Conservation (phyloP, 2,797 vertebrate genomes). For the Chelonia mydas region DNA sequence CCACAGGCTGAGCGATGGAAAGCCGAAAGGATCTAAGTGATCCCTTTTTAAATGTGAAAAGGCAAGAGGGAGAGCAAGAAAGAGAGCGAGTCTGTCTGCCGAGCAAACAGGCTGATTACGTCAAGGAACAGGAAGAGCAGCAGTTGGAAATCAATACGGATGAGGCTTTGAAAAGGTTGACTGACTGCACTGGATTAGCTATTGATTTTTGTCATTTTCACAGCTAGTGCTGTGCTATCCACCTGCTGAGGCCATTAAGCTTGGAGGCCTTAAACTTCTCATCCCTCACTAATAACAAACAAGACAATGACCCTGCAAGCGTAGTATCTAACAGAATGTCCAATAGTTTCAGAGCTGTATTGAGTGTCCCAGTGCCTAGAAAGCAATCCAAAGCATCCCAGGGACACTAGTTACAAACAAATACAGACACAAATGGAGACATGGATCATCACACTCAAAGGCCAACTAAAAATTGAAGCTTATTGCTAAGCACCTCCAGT, state of each 20-base stretch:
- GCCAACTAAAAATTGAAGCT: not conserved
- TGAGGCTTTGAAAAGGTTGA: conserved; percentile 83
- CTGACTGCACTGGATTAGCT: conserved; percentile 84
- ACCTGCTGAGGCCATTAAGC: conserved; percentile 75
- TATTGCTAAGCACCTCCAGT: not conserved
- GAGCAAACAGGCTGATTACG: conserved; percentile 78
- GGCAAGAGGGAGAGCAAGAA: not conserved
- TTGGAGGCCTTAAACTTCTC: conserved; percentile 72
- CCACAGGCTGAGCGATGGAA: conserved; percentile 49
- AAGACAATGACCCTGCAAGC: conserved; percentile 58
- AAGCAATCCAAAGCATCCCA: not conserved
- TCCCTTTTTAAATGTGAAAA: conserved; percentile 65
- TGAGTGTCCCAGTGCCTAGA: not conserved
- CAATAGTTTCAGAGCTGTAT: not conserved
- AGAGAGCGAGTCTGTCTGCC: conserved; percentile 36
- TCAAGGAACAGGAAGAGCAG: conserved; percentile 78
- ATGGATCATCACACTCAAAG: not conserved
- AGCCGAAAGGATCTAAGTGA: conserved; percentile 67
- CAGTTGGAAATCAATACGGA: conserved; percentile 80
- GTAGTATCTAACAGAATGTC: conserved; percentile 39
- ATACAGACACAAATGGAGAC: not conserved
- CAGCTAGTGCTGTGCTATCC: conserved; percentile 74
- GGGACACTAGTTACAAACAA: not conserved
- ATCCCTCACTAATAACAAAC: conserved; percentile 72
- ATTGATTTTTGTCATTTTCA: conserved; percentile 83